Percentiles rank a stretch among this genome's conserved stretches.
Conservation (phyloP, 2,113 vertebrate species). For the Apistogramma diplotaenia region DNA sequence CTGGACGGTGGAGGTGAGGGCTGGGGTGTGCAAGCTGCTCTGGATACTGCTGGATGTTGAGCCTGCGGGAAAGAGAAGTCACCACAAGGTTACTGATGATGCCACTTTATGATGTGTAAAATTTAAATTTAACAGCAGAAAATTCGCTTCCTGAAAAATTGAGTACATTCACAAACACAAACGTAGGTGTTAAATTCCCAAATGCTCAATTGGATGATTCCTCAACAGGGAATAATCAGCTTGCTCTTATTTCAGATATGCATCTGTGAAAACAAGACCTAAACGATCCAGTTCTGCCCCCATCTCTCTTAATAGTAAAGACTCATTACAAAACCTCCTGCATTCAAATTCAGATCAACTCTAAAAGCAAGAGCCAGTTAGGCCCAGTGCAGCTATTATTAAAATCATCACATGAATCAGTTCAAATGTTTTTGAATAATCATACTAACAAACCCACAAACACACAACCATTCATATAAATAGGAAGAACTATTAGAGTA, state of each 20-base stretch:
- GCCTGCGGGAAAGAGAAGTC: constrained; percentile 7
- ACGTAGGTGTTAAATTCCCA: background rate
- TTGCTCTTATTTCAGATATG: background rate
- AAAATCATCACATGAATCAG: no score
- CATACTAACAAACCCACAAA: background rate
- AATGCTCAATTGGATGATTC: no score
- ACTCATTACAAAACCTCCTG: background rate
- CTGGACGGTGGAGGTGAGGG: constrained; percentile 77
- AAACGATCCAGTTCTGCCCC: background rate
- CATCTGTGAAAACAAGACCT: background rate
- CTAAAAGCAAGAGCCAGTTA: background rate
- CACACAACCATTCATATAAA: no score
- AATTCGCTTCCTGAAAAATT: background rate
- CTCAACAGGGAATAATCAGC: no score
- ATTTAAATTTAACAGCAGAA: background rate
- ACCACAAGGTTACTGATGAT: background rate
- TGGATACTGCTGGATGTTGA: constrained; percentile 49
- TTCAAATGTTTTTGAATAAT: no score
- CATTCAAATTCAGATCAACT: background rate
- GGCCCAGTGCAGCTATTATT: no score
- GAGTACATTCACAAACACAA: background rate
- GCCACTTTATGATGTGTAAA: background rate
- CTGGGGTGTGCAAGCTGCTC: constrained; percentile 49
- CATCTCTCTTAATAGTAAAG: background rate
- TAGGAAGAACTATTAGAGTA: no score